Conservation (phyloP, 2,888 invertebrate genomes). For the Oxycera nigricornis region DNA sequence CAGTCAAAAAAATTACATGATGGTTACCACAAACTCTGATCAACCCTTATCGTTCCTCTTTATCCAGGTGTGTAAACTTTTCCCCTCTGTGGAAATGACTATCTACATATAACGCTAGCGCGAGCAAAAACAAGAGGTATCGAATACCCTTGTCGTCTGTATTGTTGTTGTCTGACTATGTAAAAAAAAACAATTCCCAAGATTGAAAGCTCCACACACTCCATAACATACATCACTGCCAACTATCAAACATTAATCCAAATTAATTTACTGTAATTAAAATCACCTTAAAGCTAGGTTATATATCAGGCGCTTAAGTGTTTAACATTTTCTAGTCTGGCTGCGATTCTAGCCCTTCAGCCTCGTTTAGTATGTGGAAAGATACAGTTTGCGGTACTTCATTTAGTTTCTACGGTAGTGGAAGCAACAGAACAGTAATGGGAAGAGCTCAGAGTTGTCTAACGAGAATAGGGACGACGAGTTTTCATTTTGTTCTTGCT, state of each 20-base stretch:
- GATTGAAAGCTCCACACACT: conserved; percentile 17
- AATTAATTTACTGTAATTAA: conserved; percentile 61
- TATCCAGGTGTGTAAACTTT: too few relatives aligned
- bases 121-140: too few relatives aligned
- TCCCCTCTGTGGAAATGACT: too few relatives aligned
- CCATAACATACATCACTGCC: conserved; percentile 49
- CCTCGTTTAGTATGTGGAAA: not conserved
- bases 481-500: not conserved
- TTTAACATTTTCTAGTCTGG: conserved; percentile 44
- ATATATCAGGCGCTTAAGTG: conserved; percentile 51
- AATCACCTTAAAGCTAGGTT: conserved; percentile 56
- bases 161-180: not conserved
- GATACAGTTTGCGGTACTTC: not conserved
- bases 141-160: too few relatives aligned
- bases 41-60: too few relatives aligned
- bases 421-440: not conserved
- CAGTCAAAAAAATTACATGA: too few relatives aligned
- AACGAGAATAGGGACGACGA: not conserved
- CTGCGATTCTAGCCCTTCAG: conserved; percentile 13
- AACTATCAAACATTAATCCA: conserved; percentile 59
- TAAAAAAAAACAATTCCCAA: not conserved
- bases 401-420: not conserved
- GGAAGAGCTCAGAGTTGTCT: not conserved
- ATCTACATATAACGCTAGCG: too few relatives aligned
- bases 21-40: too few relatives aligned